These are phyloP conservation scores for Acanthosepion esculentum DNA, from an alignment of 2,888 invertebrate genomes.

Conservation along the genomic window DNA sequence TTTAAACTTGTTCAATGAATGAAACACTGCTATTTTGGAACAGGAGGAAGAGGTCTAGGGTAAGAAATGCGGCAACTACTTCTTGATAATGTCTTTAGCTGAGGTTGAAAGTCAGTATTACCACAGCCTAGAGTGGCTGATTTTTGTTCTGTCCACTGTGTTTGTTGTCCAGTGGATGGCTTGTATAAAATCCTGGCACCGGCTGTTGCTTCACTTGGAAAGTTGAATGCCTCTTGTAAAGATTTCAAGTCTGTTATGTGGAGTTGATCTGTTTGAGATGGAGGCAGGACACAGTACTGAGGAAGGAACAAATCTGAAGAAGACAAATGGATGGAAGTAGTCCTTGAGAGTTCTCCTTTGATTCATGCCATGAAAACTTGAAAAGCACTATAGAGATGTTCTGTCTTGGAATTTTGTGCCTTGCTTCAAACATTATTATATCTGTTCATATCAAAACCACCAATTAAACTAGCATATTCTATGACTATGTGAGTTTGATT, in stretches of 20 bases:
- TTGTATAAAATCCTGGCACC: conserved; percentile 33
- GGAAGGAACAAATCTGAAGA: conserved; percentile 14
- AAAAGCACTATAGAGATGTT: conserved; percentile 33
- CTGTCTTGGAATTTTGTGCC: conserved; percentile 2
- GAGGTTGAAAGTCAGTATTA: conserved; percentile 4
- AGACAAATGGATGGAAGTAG: conserved; percentile 33
- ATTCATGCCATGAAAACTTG: conserved; percentile 33
- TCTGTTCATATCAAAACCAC: conserved; percentile 15
- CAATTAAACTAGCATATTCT: background rate
- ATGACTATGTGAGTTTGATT: background rate
- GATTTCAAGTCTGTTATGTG: conserved; percentile 18
- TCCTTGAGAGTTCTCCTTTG: conserved; percentile 33
- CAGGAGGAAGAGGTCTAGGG: conserved; percentile 40
- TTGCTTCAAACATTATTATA: background rate
- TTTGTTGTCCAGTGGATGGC: background rate
- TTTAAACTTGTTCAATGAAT: background rate
- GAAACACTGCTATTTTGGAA: conserved; percentile 37
- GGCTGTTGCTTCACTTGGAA: background rate
- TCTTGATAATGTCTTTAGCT: background rate
- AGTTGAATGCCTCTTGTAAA: conserved; percentile 21
- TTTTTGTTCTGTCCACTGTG: background rate
- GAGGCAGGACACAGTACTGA: conserved; percentile 33
- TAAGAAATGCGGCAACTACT: conserved; percentile 2
- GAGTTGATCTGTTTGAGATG: conserved; percentile 33
- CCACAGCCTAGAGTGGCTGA: conserved; percentile 18